Evolutionary conservation across 1,140 invertebrate genomes (phyloP).

Genomic region (Meloidogyne chitwoodi): DNA sequence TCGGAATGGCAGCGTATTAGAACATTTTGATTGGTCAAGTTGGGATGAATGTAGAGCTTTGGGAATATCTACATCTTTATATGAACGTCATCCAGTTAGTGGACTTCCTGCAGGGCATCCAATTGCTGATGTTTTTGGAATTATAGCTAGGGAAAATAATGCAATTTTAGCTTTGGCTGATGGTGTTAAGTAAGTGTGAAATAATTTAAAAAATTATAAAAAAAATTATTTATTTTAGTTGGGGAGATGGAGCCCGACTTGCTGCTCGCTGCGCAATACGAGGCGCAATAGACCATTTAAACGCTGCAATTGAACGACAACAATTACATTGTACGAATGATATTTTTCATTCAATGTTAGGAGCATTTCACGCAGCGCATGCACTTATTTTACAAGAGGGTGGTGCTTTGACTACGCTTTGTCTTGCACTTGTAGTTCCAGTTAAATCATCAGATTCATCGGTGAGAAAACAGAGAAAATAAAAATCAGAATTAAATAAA

Average conservation of each 20-base stretch:
- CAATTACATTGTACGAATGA: slow-evolving; percentile 61
- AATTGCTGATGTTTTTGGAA: slow-evolving; percentile 82
- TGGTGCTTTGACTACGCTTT: slow-evolving; percentile 78
- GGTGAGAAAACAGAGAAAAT: slow-evolving; percentile 42
- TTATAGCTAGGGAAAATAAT: slow-evolving; percentile 75
- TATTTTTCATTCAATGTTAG: slow-evolving; percentile 74
- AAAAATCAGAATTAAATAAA: background rate
- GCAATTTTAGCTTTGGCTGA: slow-evolving; percentile 79
- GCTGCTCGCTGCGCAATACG: slow-evolving; percentile 83
- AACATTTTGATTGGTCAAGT: background rate
- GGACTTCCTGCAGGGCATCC: slow-evolving; percentile 74
- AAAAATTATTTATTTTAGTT: background rate
- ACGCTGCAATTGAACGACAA: slow-evolving; percentile 68
- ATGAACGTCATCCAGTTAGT: slow-evolving; percentile 75
- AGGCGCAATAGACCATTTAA: slow-evolving; percentile 71
- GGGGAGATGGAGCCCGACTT: slow-evolving; percentile 68
- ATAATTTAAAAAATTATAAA: background rate
- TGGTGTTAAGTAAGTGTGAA: slow-evolving; percentile 89
- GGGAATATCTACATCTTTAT: slow-evolving; percentile 70
- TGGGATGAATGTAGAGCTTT: slow-evolving; percentile 65
- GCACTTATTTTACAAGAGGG: slow-evolving; percentile 79
- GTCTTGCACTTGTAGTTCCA: slow-evolving; percentile 66
- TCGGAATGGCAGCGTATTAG: background rate
- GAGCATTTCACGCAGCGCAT: slow-evolving; percentile 81
- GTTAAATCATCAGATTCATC: slow-evolving; percentile 65